phyloP scores from a whole-genome alignment of 1,140 invertebrate species.

The Andricus grossulariae region DNA sequence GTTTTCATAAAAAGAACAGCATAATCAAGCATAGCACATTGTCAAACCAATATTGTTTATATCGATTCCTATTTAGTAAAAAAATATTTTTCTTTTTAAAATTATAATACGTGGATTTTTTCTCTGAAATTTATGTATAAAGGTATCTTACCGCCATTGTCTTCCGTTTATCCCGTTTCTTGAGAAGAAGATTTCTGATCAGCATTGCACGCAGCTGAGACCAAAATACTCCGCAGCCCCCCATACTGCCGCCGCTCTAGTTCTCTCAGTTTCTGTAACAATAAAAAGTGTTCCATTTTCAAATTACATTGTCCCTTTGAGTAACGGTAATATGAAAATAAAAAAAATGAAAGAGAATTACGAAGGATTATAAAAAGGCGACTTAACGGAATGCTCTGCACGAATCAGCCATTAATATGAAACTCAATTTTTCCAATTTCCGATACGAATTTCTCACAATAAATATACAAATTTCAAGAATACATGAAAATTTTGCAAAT shows the following conservation, averaged over 20 bases:
- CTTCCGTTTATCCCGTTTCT: conserved; percentile 84
- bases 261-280: conserved; percentile 66
- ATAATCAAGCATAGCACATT: not conserved
- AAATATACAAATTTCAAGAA: too few species aligned
- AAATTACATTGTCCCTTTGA: not conserved
- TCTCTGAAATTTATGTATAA: not conserved
- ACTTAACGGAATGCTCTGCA: not conserved
- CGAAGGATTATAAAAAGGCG: not conserved
- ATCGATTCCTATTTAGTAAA: too few species aligned
- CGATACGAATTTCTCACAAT: not conserved
- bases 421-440: not conserved
- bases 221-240: conserved; percentile 70
- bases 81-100: not conserved
- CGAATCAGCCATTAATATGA: not conserved
- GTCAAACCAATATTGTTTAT: too few species aligned
- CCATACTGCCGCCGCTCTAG: conserved; percentile 63
- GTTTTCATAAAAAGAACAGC: not conserved
- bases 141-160: conserved; percentile 80
- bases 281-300: conserved; percentile 31
- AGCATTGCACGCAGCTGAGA: conserved; percentile 83
- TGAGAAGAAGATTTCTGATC: conserved; percentile 82
- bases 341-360: not conserved
- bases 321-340: not conserved
- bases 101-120: not conserved
- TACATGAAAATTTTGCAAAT: too few species aligned